Evolutionary conservation across 2,797 vertebrate genomes (phyloP), one percentile per base, ranked within the genome.

Genomic region (Setipinna tenuifilis): DNA sequence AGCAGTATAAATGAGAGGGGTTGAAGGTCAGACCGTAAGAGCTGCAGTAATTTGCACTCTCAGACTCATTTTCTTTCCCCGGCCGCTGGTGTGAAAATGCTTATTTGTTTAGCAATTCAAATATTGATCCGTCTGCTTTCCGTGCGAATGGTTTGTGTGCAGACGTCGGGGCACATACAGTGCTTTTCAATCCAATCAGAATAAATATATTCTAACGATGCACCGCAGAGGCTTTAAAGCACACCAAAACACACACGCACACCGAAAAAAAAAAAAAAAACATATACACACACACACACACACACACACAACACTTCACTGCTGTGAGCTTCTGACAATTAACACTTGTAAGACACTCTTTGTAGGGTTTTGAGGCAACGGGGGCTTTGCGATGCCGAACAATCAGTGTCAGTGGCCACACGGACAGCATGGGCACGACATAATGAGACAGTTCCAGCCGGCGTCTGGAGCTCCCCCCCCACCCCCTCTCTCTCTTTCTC

Each of bases 41-140:
- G 85, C 62, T 59, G 84, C 71, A 85, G 83, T 87, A 88, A 88
- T 91, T 88, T 88, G 54, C 86, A 87, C 87, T 78, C 80, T 78
- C n/a, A 21, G 82, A 88, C 83, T 89, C 85, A 87, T 89, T 88
- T 88, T 89, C 87, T 85, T 85, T 46, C 86, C 82, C 83, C 71
- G 87, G 85, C 90, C 89, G 88, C 86, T 23, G 50, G 84, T 91
- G 91, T 90, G 92, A 93, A 91, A 90, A 88, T 68, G 88, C 85
- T 90, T 91, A 93, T 94, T 93, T 92, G 92, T 90, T 94, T 92
- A 94, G 83, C 91, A 89, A 92, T 94, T 94, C 90, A 91, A 83
- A 91, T 94, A 95, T 96, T 90, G 94, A 95, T 95, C 92, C 31
- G 91, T 93, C 92, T 93, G 92, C 92, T 89, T 86, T 58, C 82